Percentiles rank a stretch among this genome's conserved stretches.
Conservation (phyloP, 2,797 vertebrate species). For the Rhinophrynus dorsalis region DNA sequence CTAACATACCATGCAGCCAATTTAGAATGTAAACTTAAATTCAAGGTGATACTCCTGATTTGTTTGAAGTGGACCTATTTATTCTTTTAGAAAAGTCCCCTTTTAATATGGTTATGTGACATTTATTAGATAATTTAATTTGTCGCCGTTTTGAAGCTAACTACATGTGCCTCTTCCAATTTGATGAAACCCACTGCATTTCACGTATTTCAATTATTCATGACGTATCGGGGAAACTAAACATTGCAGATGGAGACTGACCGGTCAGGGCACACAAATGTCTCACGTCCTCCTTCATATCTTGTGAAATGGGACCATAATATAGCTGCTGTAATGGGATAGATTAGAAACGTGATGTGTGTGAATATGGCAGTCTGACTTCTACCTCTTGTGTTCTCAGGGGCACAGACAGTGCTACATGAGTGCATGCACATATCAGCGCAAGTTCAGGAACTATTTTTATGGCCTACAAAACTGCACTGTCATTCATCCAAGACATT, state of each 20-base stretch:
- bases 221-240: not conserved
- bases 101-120: no score
- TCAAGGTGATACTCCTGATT: no score
- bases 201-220: slow-evolving; percentile 4
- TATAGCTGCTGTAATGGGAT: not conserved
- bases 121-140: no score
- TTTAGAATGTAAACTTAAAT: no score
- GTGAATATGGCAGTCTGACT: not conserved
- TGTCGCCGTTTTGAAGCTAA: no score
- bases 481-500: slow-evolving; percentile 16
- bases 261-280: not conserved
- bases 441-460: slow-evolving; percentile 11
- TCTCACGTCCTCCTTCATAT: not conserved
- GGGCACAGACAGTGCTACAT: not conserved
- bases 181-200: not conserved
- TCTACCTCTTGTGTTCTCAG: not conserved
- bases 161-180: no score
- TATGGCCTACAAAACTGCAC: not conserved
- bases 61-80: no score
- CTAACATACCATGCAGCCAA: no score
- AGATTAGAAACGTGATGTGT: not conserved
- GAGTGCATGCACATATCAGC: not conserved
- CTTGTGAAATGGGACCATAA: not conserved
- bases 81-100: no score
- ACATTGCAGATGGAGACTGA: not conserved